Evolutionary conservation across 1,140 invertebrate genomes (phyloP), one percentile per base, ranked within the genome.

Genomic region (Agrypnia vestita): DNA sequence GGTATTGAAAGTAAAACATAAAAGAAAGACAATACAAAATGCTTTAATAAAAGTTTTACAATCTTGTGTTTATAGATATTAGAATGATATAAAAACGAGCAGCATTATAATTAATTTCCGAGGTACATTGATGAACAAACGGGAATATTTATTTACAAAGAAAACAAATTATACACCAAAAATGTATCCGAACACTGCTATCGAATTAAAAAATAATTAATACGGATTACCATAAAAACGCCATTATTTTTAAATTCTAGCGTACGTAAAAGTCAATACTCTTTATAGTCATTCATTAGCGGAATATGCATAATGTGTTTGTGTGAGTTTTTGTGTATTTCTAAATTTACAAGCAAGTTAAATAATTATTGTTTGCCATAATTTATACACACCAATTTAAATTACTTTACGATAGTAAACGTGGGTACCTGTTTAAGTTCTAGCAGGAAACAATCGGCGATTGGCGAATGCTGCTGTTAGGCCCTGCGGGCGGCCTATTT

Each of bases 151-250:
- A 59, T 43, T 47, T 75, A 11, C 25, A 59, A 75, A 55, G n/a
- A 56, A 61, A 75, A 25, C 12, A 61, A 59, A 59, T 75, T 75
- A 75, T 44, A 43, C 73, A 44, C 73, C 51, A 21, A 55, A 56
- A 59, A 61, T 15, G 12, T 75, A 75, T 75, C 55, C 35, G 51
- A 75, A 59, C 19, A 44, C 21, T 17, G 53, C 21, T 55, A 61
- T 46, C 43, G 25, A 75, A 75, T 61, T 61, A 75, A 75, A 73
- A 75, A 75, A 71, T 71, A 71, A 71, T 71, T 49, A 71, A 49
- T 19, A 1, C n/a, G 43, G 8, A 75, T 75, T 75, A 75, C 47
- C 73, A 75, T 75, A 75, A 59, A 61, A 71, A 47, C 4, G 0
- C 67, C 44, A 71, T 71, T 71, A 71, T 49, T 46, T 71, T 10